Conservation (phyloP, 1,140 invertebrate genomes). For the Armadillidium nasatum region DNA sequence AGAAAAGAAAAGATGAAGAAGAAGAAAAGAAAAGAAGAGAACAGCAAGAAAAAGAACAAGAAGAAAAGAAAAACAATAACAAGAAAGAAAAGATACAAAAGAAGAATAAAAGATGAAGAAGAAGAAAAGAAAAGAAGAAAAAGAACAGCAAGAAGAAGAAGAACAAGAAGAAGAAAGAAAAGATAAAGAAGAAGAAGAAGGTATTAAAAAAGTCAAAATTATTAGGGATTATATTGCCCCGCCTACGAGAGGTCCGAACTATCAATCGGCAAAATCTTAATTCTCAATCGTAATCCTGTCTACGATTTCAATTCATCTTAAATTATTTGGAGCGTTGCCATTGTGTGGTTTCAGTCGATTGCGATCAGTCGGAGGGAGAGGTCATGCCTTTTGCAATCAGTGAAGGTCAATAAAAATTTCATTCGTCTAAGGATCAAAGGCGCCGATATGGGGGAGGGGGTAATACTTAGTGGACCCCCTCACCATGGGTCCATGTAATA, state of each 20-base stretch:
- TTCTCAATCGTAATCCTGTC: not conserved
- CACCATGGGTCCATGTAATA: not conserved
- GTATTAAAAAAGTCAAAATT: too few species aligned
- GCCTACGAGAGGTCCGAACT: not conserved
- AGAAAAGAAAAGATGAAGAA: too few species aligned
- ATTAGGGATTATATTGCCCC: not conserved
- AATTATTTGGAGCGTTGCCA: constrained; percentile 7
- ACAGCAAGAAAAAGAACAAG: too few species aligned
- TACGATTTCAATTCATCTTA: not conserved
- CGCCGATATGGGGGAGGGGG: not conserved
- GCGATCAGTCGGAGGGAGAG: not conserved
- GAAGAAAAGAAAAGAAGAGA: too few species aligned
- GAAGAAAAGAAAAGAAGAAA: too few species aligned
- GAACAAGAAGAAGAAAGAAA: too few species aligned
- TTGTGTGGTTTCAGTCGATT: constrained; percentile 10
- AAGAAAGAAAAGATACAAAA: too few species aligned
- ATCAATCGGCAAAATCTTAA: not conserved
- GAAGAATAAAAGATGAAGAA: too few species aligned
- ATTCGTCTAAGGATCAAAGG: constrained; percentile 2
- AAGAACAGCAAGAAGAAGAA: too few species aligned
- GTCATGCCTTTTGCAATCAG: constrained; percentile 4
- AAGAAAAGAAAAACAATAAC: too few species aligned
- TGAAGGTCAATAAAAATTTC: constrained; percentile 8
- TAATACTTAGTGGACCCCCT: not conserved
- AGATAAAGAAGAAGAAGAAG: too few species aligned